Conservation (phyloP, 1,140 invertebrate genomes). For the Bombyx mandarina region DNA sequence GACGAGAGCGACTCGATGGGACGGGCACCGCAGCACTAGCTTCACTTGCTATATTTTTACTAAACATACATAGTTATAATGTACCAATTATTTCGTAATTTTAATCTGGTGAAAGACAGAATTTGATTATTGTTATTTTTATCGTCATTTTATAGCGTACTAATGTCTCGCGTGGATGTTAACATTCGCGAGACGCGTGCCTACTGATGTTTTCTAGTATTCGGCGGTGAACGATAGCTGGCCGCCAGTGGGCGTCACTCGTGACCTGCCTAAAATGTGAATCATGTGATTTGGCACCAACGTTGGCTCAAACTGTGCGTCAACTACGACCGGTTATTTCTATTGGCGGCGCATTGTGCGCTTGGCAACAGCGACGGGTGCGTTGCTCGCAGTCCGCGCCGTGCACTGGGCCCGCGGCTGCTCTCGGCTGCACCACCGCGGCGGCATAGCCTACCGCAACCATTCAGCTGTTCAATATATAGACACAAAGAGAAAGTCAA, state of each 20-base stretch:
- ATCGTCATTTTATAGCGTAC: neutral
- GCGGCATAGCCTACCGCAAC: neutral
- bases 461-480: neutral
- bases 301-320: conserved; percentile 37
- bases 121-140: no score
- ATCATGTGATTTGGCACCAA: conserved; percentile 58
- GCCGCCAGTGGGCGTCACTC: conserved; percentile 36
- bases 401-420: neutral
- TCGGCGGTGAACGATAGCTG: neutral
- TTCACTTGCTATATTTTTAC: neutral
- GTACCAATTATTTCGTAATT: no score
- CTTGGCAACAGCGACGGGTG: conserved; percentile 32
- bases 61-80: no score
- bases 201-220: neutral
- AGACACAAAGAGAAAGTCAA: neutral
- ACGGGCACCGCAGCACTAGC: conserved; percentile 4
- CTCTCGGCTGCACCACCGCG: no score
- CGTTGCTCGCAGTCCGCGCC: conserved; percentile 3
- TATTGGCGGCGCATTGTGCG: conserved; percentile 22
- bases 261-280: conserved; percentile 50
- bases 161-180: no score
- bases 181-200: no score
- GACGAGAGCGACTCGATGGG: neutral
- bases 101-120: no score
- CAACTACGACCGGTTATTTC: conserved; percentile 46